These are phyloP conservation scores for Rissa tridactyla DNA, from an alignment of 2,113 vertebrate species.

Conservation along the genomic window DNA sequence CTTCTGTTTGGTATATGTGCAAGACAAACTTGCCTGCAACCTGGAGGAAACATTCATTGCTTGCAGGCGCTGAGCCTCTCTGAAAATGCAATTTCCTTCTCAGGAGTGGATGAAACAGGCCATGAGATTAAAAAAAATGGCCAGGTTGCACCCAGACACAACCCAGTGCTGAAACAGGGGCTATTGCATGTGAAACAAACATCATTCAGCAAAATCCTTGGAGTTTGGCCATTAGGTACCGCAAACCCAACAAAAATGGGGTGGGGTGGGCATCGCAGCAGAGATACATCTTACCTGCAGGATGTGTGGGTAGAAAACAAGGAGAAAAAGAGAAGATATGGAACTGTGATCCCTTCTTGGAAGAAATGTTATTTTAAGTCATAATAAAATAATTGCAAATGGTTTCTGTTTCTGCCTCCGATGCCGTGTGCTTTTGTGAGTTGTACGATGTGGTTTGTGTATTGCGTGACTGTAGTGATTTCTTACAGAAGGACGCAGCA, in stretches of 20 bases:
- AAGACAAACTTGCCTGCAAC: background rate
- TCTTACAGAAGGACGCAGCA: background rate
- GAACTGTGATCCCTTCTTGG: background rate
- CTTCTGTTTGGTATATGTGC: background rate
- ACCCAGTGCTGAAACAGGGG: background rate
- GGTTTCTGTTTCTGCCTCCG: background rate
- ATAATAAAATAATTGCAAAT: background rate
- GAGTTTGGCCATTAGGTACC: background rate
- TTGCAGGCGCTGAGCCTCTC: background rate
- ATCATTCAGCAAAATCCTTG: background rate
- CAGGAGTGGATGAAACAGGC: background rate
- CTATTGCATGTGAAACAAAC: background rate
- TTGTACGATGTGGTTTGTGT: background rate
- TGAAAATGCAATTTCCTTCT: background rate
- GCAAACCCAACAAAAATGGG: background rate
- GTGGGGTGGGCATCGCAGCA: background rate
- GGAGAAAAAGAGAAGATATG: background rate
- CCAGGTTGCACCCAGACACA: background rate
- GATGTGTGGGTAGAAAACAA: background rate
- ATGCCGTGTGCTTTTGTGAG: background rate
- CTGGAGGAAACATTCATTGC: background rate
- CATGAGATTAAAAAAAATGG: background rate
- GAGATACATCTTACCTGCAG: background rate
- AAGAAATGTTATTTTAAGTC: background rate
- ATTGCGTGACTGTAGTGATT: background rate